A percentile compares a stretch with the other conserved stretches of the same genome.
phyloP scores from a whole-genome alignment of 2,113 vertebrate genomes.

The Todiramphus saurophagus region DNA sequence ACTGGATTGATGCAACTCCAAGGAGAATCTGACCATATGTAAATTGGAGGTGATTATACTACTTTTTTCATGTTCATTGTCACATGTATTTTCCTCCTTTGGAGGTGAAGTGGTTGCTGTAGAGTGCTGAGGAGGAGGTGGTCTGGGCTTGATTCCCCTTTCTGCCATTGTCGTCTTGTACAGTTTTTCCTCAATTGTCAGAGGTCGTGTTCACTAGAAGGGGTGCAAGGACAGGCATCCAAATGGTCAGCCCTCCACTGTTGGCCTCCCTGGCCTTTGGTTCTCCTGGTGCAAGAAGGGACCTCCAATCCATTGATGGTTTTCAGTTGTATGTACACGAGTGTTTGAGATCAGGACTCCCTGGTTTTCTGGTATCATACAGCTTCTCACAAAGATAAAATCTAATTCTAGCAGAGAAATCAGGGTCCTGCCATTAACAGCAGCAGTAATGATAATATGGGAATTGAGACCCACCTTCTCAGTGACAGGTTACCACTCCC shows the following conservation, averaged over 20 bases:
- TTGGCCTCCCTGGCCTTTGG: background rate
- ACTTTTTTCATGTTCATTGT: background rate
- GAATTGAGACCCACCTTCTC: background rate
- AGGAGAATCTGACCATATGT: background rate
- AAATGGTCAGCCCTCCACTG: background rate
- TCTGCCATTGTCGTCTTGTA: background rate
- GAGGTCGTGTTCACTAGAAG: background rate
- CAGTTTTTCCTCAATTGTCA: background rate
- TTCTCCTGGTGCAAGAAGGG: background rate
- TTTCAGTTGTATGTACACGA: background rate
- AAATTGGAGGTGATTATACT: background rate
- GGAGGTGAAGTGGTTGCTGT: background rate
- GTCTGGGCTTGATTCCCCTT: background rate
- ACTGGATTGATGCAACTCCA: background rate
- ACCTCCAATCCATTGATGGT: background rate
- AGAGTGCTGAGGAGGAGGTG: background rate
- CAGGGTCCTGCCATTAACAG: background rate
- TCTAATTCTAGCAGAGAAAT: background rate
- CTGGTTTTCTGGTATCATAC: background rate
- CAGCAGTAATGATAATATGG: background rate
- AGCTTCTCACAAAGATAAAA: background rate
- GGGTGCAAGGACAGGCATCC: background rate
- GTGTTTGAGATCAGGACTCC: background rate
- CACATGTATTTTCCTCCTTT: background rate
- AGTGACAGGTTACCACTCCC: background rate